These are phyloP conservation scores for Amblyjoppa proteus DNA, from an alignment of 2,888 invertebrate genomes.

Conservation along the genomic window DNA sequence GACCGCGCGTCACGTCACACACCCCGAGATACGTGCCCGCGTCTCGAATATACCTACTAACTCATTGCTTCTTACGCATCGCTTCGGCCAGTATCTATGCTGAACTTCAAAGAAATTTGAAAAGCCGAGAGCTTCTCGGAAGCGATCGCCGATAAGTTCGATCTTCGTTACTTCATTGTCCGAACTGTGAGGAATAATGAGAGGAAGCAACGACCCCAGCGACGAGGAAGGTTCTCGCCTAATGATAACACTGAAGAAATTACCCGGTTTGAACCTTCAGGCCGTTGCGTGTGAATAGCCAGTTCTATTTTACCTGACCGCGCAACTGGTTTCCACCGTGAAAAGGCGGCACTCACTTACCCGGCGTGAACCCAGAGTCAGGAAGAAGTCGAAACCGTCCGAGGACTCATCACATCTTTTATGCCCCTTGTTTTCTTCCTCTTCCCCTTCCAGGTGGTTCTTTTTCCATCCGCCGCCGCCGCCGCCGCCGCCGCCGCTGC, in stretches of 20 bases:
- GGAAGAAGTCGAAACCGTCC: constrained; percentile 48
- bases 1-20: constrained; percentile 71
- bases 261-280: constrained; percentile 12
- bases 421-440: constrained; percentile 55
- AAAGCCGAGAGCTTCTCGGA: not conserved
- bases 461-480: constrained; percentile 41
- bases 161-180: not conserved
- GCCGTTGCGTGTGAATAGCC: constrained; percentile 27
- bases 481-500: constrained; percentile 40
- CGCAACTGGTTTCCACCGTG: constrained; percentile 39
- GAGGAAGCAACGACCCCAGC: not conserved
- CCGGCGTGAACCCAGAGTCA: constrained; percentile 40
- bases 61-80: constrained; percentile 22
- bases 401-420: constrained; percentile 52
- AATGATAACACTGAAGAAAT: not conserved
- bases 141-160: not conserved
- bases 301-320: constrained; percentile 45
- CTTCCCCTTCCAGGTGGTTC: constrained; percentile 33
- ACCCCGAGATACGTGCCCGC: constrained; percentile 70
- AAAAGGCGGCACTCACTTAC: constrained; percentile 44
- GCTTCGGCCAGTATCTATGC: too few species aligned
- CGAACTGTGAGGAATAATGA: not conserved
- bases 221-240: not conserved
- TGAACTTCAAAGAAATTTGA: not conserved
- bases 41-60: constrained; percentile 24